Percentiles rank a stretch among this genome's conserved stretches.
These are phyloP conservation scores for Scopus umbretta DNA, from an alignment of 2,113 vertebrate species.

Conservation along the genomic window DNA sequence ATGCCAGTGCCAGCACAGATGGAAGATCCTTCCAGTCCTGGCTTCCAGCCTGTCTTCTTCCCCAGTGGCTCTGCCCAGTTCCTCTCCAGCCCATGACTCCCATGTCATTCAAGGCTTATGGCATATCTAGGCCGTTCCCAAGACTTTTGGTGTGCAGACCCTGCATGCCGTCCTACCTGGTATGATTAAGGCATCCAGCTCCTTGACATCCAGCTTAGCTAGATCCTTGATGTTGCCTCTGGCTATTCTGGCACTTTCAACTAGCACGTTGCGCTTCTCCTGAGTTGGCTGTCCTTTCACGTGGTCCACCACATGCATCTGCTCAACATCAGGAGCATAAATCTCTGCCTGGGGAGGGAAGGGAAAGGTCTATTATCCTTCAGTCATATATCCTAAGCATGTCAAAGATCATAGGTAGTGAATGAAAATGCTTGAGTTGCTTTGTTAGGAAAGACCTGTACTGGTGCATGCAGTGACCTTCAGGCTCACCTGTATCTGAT, in stretches of 20 bases:
- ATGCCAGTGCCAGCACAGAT: not conserved
- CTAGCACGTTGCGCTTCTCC: slow-evolving; percentile 83
- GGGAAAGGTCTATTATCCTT: not conserved
- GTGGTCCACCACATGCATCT: slow-evolving; percentile 89
- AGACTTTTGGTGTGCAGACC: not conserved
- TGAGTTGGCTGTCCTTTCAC: slow-evolving; percentile 73
- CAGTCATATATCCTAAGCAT: rapidly evolving
- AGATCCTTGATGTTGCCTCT: slow-evolving; percentile 83
- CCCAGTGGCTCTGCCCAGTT: not conserved
- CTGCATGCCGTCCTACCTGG: slow-evolving; percentile 66
- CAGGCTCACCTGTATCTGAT: not conserved
- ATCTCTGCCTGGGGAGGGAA: slow-evolving; percentile 71
- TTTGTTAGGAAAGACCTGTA: not conserved
- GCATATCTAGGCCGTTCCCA: not conserved
- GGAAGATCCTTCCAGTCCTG: not conserved
- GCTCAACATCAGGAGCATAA: slow-evolving; percentile 81
- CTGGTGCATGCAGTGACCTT: not conserved
- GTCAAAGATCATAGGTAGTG: not conserved
- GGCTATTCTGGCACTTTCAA: slow-evolving; percentile 84
- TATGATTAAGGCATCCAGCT: slow-evolving; percentile 82
- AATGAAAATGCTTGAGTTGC: not conserved
- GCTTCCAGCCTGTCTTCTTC: not conserved
- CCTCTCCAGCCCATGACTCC: not conserved
- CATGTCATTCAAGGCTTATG: not conserved
- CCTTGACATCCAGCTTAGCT: slow-evolving; percentile 71